phyloP scores from a whole-genome alignment of 92 coral and sea anemone genomes.

The Actinernus sp. region DNA sequence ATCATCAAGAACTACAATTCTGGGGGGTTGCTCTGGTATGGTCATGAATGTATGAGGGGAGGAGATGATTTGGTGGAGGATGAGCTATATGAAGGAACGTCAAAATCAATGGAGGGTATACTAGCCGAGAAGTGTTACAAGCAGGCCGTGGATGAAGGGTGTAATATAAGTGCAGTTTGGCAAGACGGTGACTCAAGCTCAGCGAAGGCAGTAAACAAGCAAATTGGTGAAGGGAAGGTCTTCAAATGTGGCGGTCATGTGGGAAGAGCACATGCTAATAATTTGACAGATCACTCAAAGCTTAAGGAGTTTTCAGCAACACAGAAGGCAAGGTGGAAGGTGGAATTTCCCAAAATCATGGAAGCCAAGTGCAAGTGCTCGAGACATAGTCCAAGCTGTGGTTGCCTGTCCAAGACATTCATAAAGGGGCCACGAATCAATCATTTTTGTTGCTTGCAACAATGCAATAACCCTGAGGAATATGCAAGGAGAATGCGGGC shows the following conservation, averaged over 20 bases:
- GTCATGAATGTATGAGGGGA: constrained; percentile 67
- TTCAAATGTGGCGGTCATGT: constrained; percentile 55
- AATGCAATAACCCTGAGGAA: background rate
- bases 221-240: background rate
- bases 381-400: constrained; percentile 42
- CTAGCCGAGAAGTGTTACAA: too few species aligned
- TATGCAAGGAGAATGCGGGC: constrained; percentile 23
- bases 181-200: too few species aligned
- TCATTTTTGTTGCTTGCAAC: constrained; percentile 69
- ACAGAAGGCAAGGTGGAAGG: constrained; percentile 5
- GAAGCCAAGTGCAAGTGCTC: constrained; percentile 27
- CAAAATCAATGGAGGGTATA: constrained; percentile 67
- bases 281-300: constrained; percentile 34
- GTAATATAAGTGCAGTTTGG: too few species aligned
- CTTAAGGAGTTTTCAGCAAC: constrained; percentile 17
- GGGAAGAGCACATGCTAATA: constrained; percentile 44
- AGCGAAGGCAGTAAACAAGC: background rate
- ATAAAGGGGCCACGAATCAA: constrained; percentile 28
- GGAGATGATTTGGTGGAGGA: constrained; percentile 46
- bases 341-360: constrained; percentile 17
- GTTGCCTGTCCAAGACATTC: constrained; percentile 27
- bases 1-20: constrained; percentile 51
- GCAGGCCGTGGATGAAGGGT: constrained; percentile 36
- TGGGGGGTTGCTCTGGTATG: constrained; percentile 66
- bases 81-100: constrained; percentile 60